Base-by-base conservation (phyloP, 2,797 vertebrate species). In the Hippocampus kuda region DNA sequence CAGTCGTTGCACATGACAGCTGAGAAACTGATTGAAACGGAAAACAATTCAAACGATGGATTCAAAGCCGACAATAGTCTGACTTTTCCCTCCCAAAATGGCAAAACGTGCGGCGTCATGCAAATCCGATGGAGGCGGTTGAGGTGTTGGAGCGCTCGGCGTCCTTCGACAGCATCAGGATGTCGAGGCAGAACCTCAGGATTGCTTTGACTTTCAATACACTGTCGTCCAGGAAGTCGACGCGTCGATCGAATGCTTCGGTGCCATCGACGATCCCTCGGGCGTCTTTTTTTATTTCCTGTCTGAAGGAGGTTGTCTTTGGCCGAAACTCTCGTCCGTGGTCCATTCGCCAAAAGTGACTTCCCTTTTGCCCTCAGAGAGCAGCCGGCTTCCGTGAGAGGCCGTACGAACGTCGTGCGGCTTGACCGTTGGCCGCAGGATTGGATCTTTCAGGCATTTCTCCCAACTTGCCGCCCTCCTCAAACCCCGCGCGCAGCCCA, bases 371-470 rank as follows among this genome's bases (percentile, higher is more conserved):
- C 59, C 44, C n/a, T n/a, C n/a, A n/a, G n/a, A n/a, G n/a, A n/a
- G n/a, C n/a, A n/a, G n/a, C n/a, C n/a, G 62, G 46, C 41, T 69
- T 34, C 72, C 62, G 76, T 79, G 75, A 78, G 69, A 82, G 68
- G 64, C 63, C 69, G 2, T 64, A 13, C 24, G 41, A 64, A 15
- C 41, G 10, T 24, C 1, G 5, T 44, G 62, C 22, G n/a, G n/a
- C 26, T 56, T n/a, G n/a, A n/a, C n/a, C n/a, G n/a, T n/a, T n/a
- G n/a, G n/a, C n/a, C n/a, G n/a, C n/a, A n/a, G n/a, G n/a, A n/a
- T n/a, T n/a, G n/a, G n/a, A n/a, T n/a, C n/a, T n/a, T n/a, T n/a
- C n/a, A n/a, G n/a, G n/a, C n/a, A n/a, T n/a, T n/a, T n/a, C n/a
- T n/a, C n/a, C n/a, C n/a, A n/a, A n/a, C n/a, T n/a, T n/a, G n/a